Evolutionary conservation across 2,888 invertebrate species (phyloP).

Genomic region (Eupsilia transversa): DNA sequence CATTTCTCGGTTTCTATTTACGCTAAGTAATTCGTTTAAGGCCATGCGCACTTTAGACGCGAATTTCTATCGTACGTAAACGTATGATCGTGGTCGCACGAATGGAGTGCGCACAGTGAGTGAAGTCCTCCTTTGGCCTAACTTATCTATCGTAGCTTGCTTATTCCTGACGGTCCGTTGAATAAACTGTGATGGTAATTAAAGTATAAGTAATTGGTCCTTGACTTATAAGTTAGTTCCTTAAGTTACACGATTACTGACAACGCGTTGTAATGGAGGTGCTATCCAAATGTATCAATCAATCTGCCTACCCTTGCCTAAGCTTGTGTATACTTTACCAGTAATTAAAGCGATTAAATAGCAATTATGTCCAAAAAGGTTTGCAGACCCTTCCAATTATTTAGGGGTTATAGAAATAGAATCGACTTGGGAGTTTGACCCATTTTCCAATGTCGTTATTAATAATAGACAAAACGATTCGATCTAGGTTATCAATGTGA

Average conservation of each 20-base stretch:
- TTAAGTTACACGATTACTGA: neutral
- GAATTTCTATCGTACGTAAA: too few species aligned
- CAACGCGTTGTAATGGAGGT: too few species aligned
- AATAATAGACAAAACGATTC: slow-evolving; percentile 2
- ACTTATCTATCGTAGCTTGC: neutral
- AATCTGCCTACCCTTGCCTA: too few species aligned
- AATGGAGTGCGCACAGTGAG: too few species aligned
- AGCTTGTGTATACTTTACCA: neutral
- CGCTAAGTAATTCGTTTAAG: neutral
- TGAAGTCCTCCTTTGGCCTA: too few species aligned
- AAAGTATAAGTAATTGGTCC: neutral
- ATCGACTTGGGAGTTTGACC: slow-evolving; percentile 12
- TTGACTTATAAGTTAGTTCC: neutral
- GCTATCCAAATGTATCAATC: too few species aligned
- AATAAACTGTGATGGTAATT: neutral
- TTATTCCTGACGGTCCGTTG: neutral
- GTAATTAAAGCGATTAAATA: slow-evolving; percentile 5
- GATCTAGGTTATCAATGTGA: neutral
- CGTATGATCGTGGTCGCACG: too few species aligned
- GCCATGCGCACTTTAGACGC: too few species aligned
- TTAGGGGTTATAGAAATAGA: neutral
- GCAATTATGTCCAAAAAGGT: slow-evolving; percentile 6
- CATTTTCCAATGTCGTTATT: slow-evolving; percentile 7
- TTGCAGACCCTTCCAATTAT: neutral
- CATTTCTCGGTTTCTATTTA: neutral